These are phyloP conservation scores for Orientallactaga sibirica DNA, from an alignment of 2,797 vertebrate species.

Conservation along the genomic window DNA sequence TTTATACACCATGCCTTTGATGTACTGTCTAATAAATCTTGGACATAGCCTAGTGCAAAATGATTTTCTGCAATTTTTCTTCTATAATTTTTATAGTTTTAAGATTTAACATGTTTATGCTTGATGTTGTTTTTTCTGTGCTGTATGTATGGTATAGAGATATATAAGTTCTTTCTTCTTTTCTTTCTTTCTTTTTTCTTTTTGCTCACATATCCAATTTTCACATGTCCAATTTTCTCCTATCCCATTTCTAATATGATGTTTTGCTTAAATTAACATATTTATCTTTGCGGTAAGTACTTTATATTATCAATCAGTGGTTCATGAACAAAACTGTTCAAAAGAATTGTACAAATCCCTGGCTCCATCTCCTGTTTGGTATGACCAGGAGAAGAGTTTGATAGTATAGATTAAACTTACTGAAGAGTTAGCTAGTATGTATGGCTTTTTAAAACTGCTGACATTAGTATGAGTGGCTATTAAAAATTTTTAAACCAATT, in stretches of 20 bases:
- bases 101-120: not conserved
- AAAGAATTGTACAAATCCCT: not conserved
- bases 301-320: not conserved
- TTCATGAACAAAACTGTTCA: not conserved
- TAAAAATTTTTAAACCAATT: too few relatives aligned
- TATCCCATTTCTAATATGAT: not conserved
- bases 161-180: not conserved
- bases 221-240: not conserved
- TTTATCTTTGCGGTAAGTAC: not conserved
- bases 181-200: not conserved
- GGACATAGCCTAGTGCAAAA: not conserved
- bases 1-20: not conserved
- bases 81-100: not conserved
- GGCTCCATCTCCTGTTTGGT: not conserved
- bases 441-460: not conserved
- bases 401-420: too few relatives aligned
- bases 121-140: not conserved
- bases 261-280: conserved; percentile 1
- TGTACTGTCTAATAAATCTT: conserved; percentile 4
- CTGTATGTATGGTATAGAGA: not conserved
- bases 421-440: not conserved
- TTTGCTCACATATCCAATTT: not conserved
- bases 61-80: not conserved
- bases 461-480: too few relatives aligned
- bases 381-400: not conserved